Base-by-base conservation (phyloP, 2,113 vertebrate genomes). In the Pterophyllum scalare region DNA sequence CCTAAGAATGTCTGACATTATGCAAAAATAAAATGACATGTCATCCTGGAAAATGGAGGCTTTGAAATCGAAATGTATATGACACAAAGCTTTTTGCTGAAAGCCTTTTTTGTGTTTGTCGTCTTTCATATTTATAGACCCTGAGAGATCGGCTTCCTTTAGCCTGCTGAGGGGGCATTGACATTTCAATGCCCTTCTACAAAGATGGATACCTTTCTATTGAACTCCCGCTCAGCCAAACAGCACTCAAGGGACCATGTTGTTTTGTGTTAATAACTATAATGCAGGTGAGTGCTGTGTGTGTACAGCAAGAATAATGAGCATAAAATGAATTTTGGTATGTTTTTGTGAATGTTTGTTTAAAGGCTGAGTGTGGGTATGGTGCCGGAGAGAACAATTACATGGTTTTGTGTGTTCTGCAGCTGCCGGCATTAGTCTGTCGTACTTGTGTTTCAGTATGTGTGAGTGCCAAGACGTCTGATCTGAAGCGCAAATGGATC, bases 11-110 rank as follows among this genome's bases (percentile, higher is more conserved):
- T 89, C 24, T 12, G 67, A 77, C 84, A 78, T 87, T 81, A 87
- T 88, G 87, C 84, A 87, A 88, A 88, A 89, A 90, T 85, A 89
- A 90, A 89, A 59, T 77, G 89, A 90, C 85, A 87, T 83, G 79
- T 75, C 72, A 80, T 88, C 35, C 35, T 82, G 79, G 74, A 85
- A 85, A 70, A 90, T 64, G 61, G 43, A 76, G 61, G 72, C 80
- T 88, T 92, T 78, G 87, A 91, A 91, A 91, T 82, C 85, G 77
- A 92, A 93, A 94, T 91, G 80, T 89, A 88, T 84, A 83, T 76
- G 77, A 77, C 85, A 91, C 81, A 89, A 93, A 90, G 72, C 84
- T 76, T 91, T 82, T 56, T 4, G 15, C 75, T 87, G 81, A 91
- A 91, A 89, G 76, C 59, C 46, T 88, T 64, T 64, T 90, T 83